phyloP scores from a whole-genome alignment of 2,113 vertebrate species.

The Pteronura brasiliensis region DNA sequence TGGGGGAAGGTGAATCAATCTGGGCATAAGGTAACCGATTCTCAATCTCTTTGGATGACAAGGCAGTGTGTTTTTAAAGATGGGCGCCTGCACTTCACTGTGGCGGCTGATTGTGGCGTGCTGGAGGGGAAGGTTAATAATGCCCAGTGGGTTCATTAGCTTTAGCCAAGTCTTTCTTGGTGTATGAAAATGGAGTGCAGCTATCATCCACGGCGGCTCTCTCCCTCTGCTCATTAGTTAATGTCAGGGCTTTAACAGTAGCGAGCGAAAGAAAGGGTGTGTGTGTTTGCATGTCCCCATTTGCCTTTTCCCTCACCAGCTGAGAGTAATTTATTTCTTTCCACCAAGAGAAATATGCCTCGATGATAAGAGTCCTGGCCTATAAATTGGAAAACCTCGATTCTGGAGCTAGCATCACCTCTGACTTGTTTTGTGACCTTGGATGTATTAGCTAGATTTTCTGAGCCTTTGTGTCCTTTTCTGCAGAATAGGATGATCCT shows the following conservation, averaged over 20 bases:
- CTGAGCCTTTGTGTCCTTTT: conserved; percentile 29
- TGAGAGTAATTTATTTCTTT: conserved; percentile 62
- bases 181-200: conserved; percentile 37
- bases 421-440: conserved; percentile 40
- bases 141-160: conserved; percentile 54
- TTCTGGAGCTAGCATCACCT: conserved; percentile 14
- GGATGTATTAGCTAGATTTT: conserved; percentile 34
- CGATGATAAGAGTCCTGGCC: not conserved
- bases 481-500: not conserved
- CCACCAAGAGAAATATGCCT: conserved; percentile 35
- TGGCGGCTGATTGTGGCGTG: conserved; percentile 13
- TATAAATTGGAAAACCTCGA: conserved; percentile 40
- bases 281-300: conserved; percentile 43
- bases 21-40: not conserved
- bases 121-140: conserved; percentile 55
- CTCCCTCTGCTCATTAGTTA: conserved; percentile 65
- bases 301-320: conserved; percentile 45
- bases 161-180: conserved; percentile 55
- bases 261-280: conserved; percentile 41
- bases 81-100: not conserved
- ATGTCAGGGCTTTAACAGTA: conserved; percentile 50
- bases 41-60: not conserved
- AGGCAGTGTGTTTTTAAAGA: conserved; percentile 28
- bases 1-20: not conserved
- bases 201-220: not conserved